Base-by-base conservation (phyloP, 64 coral and sea anemone species). In the Dendrophyllia cribrosa region DNA sequence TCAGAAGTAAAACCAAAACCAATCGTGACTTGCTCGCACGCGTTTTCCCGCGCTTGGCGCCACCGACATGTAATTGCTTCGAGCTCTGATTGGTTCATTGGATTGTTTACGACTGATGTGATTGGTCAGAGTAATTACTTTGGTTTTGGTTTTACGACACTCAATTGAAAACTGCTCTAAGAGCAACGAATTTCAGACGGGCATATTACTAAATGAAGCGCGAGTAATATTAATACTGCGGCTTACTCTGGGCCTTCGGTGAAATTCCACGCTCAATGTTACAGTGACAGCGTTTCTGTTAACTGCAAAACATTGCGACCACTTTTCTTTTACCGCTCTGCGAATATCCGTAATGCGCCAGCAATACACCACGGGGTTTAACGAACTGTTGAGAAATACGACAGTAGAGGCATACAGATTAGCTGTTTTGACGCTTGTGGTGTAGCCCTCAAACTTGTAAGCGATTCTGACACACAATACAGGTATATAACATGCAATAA, bases 321-420 rank as follows among this genome's bases (percentile, higher is more conserved):
- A 76, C 3, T 77, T 6, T 43, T 43, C 45, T 76, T 58, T 92
- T 25, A 76, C 90, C 22, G 72, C 90, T 6, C 49, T 83, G 10
- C 90, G 70, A 9, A 92, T 86, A 53, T 77, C 82, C 2, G 44
- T 16, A 44, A 95, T 95, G 1, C 93, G 83, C 82, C 88, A 95
- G 62, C 93, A 95, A 80, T 88, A 95, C 26, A 95, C 67, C 58
- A 90, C 16, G 20, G 93, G 93, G 17, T 95, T 95, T 2, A 95
- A 78, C 44, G 81, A 73, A 48, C 88, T 86, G 82, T 91, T 91
- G 0, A 87, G 58, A n/a, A 86, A 95, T 7, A 85, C 74, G 1
- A 87, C 21, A 13, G 83, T 91, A 0, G 45, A 71, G 9, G 89
- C 67, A 64, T 64, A 90, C 11, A 91, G 34, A 46, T 87, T 5